phyloP scores from a whole-genome alignment of 2,888 invertebrate species.

The Perithous albicinctus region DNA sequence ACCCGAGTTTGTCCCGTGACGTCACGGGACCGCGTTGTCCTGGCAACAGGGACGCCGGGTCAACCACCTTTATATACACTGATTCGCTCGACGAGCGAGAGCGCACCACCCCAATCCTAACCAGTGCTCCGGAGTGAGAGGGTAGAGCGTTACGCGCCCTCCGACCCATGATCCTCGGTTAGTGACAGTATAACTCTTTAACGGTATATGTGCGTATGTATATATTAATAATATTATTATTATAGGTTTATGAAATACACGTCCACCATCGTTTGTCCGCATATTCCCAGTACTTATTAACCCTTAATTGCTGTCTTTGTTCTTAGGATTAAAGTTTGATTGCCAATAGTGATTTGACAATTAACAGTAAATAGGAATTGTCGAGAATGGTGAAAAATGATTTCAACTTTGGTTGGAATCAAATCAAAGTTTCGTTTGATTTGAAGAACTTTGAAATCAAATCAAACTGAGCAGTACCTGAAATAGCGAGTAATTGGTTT shows the following conservation, averaged over 20 bases:
- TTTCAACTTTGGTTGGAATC: no score
- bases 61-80: constrained; percentile 76
- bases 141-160: constrained; percentile 18
- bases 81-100: constrained; percentile 26
- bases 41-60: constrained; percentile 82
- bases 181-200: constrained; percentile 8
- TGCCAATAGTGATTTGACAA: no score
- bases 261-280: background rate
- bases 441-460: no score
- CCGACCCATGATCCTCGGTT: constrained; percentile 17
- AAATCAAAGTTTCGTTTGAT: no score
- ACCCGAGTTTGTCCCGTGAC: constrained; percentile 83
- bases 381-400: no score
- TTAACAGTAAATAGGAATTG: no score
- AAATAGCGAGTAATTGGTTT: no score
- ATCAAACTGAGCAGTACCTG: no score
- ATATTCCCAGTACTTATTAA: no score
- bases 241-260: no score
- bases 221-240: background rate
- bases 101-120: constrained; percentile 20
- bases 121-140: constrained; percentile 9
- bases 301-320: no score
- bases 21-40: constrained; percentile 82
- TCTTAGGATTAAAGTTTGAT: no score
- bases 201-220: background rate